Base-by-base conservation (phyloP, 1,140 invertebrate species). In the Camponotus pennsylvanicus region DNA sequence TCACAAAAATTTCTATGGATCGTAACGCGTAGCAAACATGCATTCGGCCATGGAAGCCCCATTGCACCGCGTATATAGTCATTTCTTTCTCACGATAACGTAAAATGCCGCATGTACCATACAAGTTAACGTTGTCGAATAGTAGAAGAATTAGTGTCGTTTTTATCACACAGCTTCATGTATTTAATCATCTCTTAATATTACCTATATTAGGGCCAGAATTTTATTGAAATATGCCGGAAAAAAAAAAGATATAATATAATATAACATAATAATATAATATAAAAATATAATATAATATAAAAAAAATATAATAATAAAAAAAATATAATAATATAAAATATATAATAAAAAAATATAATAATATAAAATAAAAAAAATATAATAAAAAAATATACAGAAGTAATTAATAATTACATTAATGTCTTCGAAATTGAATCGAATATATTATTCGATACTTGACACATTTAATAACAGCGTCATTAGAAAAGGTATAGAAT, bases 1-100 rank as follows among this genome's bases (percentile, higher is more conserved):
- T 86, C 49, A 49, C 57, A 55, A 32, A 45, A 85, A 79, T 83
- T 73, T 63, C 79, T 61, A 57, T 61, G 42, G 40, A 18, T 73
- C 67, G 67, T 40, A 40, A 52, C 27, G 40, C 34, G 37, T 73
- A 67, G 79, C 69, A 55, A 75, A 49, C 21, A 32, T 37, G 55
- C 55, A 73, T 83, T 83, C 34, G 42, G 5, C n/a, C 11, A 27
- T 34, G 3, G 40, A 37, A 63, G 40, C 8, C 11, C 13, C 52
- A 57, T 82, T 82, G 55, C 67, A 45, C 32, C 32, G 27, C 32
- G 27, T 27, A 61, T 45, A 59, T 73, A 61, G 37, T 21, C 13
- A 32, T n/a, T 75, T 75, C 52, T 80, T 75, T 73, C n/a, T 59
- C 40, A 6, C 18, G 13, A 15, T n/a, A 21, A 49, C 42, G 42